Evolutionary conservation across 1,140 invertebrate species (phyloP), one percentile per base, ranked within the genome.

Genomic region (Bathynomus jamesi): DNA sequence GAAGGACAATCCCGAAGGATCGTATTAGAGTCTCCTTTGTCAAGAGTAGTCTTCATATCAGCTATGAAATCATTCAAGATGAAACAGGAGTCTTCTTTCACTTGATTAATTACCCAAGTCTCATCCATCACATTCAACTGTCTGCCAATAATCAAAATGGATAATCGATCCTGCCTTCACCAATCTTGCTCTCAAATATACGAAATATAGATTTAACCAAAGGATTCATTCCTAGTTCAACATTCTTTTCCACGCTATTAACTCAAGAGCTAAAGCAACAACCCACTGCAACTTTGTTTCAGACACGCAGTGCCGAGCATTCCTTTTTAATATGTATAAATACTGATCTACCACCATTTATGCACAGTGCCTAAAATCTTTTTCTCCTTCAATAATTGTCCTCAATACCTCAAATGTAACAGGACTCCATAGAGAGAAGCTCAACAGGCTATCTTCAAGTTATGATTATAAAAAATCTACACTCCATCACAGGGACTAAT

Each of bases 71-170:
- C 86, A 78, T 87, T 85, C 0, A 95, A 91, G 0, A 99, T 94
- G 85, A 90, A 99, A 80, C 96, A 99, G 0, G 91, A 88, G 82
- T 99, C 96, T 84, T 99, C 98, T 82, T 99, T 99, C 0, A 93
- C 90, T 84, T 99, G 95, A 83, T 99, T 99, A 10, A 99, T 95
- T 0, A 99, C 95, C 83, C 95, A 96, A 0, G 96, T 98, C 83
- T 99, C 98, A 81, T 99, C 96, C 92, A 98, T 95, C 0, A 99
- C 95, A 85, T 99, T 93, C 21, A 99, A 83, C 79, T 99, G 96
- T 40, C 96, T 77, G 66, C 25, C 25, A 53, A 53, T 53, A 53
- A 21, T n/a, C n/a, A n/a, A n/a, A n/a, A n/a, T n/a, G n/a, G n/a
- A n/a, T n/a, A n/a, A n/a, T n/a, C n/a, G n/a, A n/a, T n/a, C n/a